phyloP scores from a whole-genome alignment of 1,140 invertebrate species.

The Magallana ariakensis region DNA sequence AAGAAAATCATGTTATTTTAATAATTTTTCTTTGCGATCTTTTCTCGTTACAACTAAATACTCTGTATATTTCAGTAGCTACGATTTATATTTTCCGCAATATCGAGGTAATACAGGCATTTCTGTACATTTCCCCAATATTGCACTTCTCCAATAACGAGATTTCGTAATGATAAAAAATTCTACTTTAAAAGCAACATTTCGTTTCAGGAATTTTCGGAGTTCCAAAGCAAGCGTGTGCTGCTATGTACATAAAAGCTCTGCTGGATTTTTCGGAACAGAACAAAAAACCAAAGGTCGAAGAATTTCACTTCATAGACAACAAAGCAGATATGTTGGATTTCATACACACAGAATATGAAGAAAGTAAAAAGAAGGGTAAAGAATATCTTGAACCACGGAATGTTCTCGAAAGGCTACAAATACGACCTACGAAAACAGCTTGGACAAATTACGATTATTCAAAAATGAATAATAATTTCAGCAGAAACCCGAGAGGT shows the following conservation, averaged over 20 bases:
- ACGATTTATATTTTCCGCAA: too few relatives aligned
- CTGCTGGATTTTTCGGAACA: constrained; percentile 8
- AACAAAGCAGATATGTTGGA: neutral
- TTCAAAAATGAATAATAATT: neutral
- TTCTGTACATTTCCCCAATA: too few relatives aligned
- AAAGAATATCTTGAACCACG: neutral
- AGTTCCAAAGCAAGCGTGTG: constrained; percentile 49
- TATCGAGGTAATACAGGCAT: too few relatives aligned
- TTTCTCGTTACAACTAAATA: too few relatives aligned
- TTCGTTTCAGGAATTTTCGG: constrained; percentile 56
- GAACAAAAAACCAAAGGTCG: neutral
- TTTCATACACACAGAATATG: neutral
- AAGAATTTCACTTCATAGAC: constrained; percentile 11
- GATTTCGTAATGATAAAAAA: too few relatives aligned
- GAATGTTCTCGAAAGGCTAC: neutral
- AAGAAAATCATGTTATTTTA: too few relatives aligned
- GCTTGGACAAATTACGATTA: neutral
- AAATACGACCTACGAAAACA: neutral
- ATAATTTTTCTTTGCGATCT: too few relatives aligned
- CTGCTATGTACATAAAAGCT: constrained; percentile 53
- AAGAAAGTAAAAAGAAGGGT: neutral
- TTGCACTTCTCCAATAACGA: too few relatives aligned
- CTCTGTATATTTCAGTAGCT: too few relatives aligned
- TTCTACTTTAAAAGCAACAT: too few relatives aligned
- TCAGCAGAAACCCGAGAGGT: neutral